Evolutionary conservation across 2,888 invertebrate genomes (phyloP).

Genomic region (Eugnorisma glareosa): DNA sequence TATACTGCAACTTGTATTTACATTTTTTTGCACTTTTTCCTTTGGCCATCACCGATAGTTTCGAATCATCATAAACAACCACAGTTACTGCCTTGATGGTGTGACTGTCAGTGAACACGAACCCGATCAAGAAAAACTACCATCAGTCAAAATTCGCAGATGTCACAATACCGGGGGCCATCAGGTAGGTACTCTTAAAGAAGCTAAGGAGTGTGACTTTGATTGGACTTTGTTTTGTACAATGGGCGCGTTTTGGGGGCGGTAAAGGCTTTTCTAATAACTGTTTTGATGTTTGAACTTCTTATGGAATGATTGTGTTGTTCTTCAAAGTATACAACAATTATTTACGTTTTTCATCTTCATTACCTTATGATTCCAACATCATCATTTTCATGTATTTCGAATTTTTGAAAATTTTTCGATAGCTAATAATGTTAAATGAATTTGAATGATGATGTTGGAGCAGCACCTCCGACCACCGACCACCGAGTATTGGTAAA

Average conservation of each 20-base stretch:
- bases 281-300: conserved; percentile 68
- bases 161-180: conserved; percentile 98
- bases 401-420: background rate
- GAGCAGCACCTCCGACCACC: conserved; percentile 80
- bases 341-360: conserved; percentile 76
- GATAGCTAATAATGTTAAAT: conserved; percentile 15
- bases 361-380: conserved; percentile 76
- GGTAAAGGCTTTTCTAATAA: conserved; percentile 61
- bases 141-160: conserved; percentile 95
- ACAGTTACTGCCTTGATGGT: conserved; percentile 81
- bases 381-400: conserved; percentile 73
- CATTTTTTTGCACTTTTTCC: conserved; percentile 65
- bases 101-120: conserved; percentile 67
- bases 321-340: conserved; percentile 63
- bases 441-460: conserved; percentile 78
- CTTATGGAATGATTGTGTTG: conserved; percentile 75
- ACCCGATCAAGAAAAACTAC: conserved; percentile 89
- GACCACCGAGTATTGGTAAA: no score
- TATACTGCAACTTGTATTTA: conserved; percentile 73
- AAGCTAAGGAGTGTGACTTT: conserved; percentile 65
- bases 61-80: conserved; percentile 74
- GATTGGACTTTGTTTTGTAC: conserved; percentile 60
- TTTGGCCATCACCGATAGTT: conserved; percentile 79
- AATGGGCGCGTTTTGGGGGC: conserved; percentile 27
- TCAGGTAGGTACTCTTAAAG: conserved; percentile 97